A percentile compares a stretch with the other conserved stretches of the same genome.
These are phyloP conservation scores for Anhinga rufa DNA, from an alignment of 2,113 vertebrate genomes.

Conservation along the genomic window DNA sequence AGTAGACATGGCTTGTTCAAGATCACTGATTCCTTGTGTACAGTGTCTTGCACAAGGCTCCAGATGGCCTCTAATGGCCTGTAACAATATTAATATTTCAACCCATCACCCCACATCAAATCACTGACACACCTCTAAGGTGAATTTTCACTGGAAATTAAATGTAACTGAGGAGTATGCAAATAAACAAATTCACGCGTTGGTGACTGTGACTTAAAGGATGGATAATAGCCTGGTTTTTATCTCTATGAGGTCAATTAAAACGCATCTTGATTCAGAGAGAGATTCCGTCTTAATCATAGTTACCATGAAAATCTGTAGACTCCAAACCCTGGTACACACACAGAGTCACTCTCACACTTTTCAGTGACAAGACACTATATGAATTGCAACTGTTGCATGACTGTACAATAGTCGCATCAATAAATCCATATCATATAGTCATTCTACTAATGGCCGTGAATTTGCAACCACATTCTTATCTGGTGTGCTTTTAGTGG, in stretches of 20 bases:
- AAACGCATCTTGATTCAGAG: background rate
- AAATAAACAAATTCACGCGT: background rate
- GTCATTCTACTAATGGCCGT: background rate
- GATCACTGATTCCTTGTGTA: background rate
- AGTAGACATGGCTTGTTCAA: background rate
- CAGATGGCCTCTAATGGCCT: background rate
- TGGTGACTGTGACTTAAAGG: background rate
- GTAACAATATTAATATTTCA: background rate
- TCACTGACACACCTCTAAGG: background rate
- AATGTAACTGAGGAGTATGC: background rate
- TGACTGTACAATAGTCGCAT: background rate
- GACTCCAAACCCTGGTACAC: background rate
- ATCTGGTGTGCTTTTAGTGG: background rate
- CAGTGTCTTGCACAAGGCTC: background rate
- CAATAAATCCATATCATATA: background rate
- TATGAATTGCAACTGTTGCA: background rate
- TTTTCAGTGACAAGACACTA: background rate
- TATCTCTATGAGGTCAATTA: background rate
- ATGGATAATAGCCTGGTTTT: background rate
- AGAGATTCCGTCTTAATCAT: background rate
- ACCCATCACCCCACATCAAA: background rate
- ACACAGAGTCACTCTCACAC: background rate
- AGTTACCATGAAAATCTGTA: background rate
- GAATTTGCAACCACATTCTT: background rate
- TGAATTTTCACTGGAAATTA: background rate